Base-by-base conservation (phyloP, 2,888 invertebrate species). In the Ecliptopera silaceata region DNA sequence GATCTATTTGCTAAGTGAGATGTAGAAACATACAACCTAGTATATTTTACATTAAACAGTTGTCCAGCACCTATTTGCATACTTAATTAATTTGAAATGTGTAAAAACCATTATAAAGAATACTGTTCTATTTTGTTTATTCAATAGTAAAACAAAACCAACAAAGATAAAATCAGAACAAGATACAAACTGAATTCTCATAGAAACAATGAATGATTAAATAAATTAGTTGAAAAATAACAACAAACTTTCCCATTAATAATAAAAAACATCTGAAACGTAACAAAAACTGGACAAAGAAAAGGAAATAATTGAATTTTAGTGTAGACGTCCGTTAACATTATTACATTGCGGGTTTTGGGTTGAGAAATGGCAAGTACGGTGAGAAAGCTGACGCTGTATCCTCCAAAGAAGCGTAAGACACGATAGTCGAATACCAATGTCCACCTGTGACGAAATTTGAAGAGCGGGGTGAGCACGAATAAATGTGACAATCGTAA, bases 241-340 rank as follows among this genome's bases (percentile, higher is more conserved):
- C 68, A 77, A 66, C 70, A 70, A 72, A 70, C 62, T 52, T 63
- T 64, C 61, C 63, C 51, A 11, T 54, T 70, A 66, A 69, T 69
- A 71, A 61, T 61, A 65, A 71, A 38, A 70, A 70, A 70, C 64
- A 59, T 58, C 62, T 63, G 66, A 66, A 70, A 68, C 68, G 65
- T 66, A 69, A 70, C 69, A 74, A 68, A 66, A 69, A 68, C 63
- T 66, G 68, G 70, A 72, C 68, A 68, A 61, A 56, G 66, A 70
- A 68, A 57, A 67, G 61, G 59, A 71, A 69, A 79, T 79, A 80
- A 80, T 80, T 80, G 76, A 79, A 79, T 80, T 81, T 76, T 77
- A 74, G 72, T 76, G 71, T 65, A 66, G 69, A 68, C 70, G 69
- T 74, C 68, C 71, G n/a, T 71, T 70, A 71, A 68, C 72, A 68